These are phyloP conservation scores for Chloebia gouldiae DNA, from an alignment of 2,113 vertebrate species.

Conservation along the genomic window DNA sequence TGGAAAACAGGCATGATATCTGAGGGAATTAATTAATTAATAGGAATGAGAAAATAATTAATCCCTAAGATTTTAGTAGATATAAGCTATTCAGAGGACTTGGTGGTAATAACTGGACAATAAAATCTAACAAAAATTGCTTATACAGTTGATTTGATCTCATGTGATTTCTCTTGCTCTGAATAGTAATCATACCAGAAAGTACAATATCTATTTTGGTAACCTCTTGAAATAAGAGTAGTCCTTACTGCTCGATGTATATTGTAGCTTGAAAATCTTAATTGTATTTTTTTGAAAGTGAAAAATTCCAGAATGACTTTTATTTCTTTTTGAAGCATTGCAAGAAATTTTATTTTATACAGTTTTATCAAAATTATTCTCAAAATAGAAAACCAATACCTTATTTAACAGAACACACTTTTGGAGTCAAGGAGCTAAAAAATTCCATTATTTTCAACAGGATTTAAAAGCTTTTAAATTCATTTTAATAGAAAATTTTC, in stretches of 20 bases:
- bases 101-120: background rate
- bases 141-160: background rate
- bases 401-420: background rate
- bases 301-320: background rate
- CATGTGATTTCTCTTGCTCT: background rate
- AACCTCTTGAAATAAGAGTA: background rate
- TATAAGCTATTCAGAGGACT: background rate
- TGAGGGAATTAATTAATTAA: background rate
- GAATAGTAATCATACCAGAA: background rate
- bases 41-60: background rate
- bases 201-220: background rate
- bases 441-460: background rate
- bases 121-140: background rate
- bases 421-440: background rate
- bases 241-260: background rate
- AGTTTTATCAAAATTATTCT: background rate
- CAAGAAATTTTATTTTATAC: background rate
- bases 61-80: background rate
- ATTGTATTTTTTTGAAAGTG: background rate
- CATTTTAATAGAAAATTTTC: background rate
- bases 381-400: background rate
- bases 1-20: background rate
- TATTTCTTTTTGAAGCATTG: background rate
- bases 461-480: background rate
- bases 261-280: background rate